These are phyloP conservation scores for Hoplostethus atlanticus DNA, from an alignment of 2,797 vertebrate genomes.

Conservation along the genomic window DNA sequence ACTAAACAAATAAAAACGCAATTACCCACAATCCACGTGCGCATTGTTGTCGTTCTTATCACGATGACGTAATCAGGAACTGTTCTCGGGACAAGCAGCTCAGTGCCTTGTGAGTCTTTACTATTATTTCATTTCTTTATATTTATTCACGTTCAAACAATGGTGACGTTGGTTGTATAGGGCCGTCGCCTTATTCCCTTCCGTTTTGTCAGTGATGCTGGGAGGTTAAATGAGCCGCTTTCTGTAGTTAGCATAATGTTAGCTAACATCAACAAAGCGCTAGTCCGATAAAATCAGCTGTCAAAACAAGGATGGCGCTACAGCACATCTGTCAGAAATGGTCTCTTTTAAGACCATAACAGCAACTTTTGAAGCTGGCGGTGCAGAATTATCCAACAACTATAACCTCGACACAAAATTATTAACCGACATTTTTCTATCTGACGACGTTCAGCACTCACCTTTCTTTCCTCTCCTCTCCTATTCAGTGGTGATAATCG, in stretches of 20 bases:
- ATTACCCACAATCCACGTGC: conserved; percentile 69
- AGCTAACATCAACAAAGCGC: not conserved
- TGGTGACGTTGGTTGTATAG: not conserved
- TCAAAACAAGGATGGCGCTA: not conserved
- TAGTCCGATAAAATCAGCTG: not conserved
- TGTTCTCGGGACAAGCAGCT: not conserved
- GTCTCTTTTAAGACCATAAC: not conserved
- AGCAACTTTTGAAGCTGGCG: not conserved
- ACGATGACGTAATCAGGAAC: conserved; percentile 58
- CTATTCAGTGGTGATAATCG: not conserved
- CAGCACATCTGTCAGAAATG: not conserved
- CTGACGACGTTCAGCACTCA: conserved; percentile 37
- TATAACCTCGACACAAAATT: not conserved
- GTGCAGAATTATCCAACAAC: not conserved
- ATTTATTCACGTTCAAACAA: not conserved
- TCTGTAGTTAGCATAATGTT: not conserved
- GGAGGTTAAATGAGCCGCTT: not conserved
- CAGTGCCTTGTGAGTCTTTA: conserved; percentile 35
- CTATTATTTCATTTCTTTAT: not conserved
- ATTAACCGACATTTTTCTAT: not conserved
- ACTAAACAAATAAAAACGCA: conserved; percentile 44
- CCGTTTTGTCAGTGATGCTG: not conserved
- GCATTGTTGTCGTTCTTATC: conserved; percentile 14
- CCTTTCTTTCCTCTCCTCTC: conserved; percentile 15
- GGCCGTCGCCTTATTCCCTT: not conserved